phyloP scores from a whole-genome alignment of 2,113 vertebrate species.

The Amblyornis subalaris region DNA sequence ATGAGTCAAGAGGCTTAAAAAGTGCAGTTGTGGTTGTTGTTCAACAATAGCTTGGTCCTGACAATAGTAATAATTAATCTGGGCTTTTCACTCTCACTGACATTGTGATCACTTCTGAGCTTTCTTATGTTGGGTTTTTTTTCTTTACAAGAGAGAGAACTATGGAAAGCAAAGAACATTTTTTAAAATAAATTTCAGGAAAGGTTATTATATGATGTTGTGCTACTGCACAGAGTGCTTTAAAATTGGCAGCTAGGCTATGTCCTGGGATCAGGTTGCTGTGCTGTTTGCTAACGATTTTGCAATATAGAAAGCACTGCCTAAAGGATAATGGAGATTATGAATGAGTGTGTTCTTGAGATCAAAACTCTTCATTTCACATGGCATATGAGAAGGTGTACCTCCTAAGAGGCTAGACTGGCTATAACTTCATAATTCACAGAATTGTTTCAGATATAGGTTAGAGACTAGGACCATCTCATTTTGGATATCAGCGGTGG shows the following conservation, averaged over 20 bases:
- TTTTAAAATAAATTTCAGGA: slow-evolving; percentile 19
- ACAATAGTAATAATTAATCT: slow-evolving; percentile 14
- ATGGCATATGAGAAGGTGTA: not conserved
- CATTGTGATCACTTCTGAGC: not conserved
- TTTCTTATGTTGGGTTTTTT: not conserved
- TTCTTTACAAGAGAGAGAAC: not conserved
- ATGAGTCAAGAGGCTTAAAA: slow-evolving; percentile 11
- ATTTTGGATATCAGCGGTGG: not conserved
- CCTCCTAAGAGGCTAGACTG: not conserved
- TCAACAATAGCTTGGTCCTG: not conserved
- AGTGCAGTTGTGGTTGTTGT: not conserved
- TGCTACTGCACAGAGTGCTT: not conserved
- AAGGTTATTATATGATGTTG: not conserved
- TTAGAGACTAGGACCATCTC: not conserved
- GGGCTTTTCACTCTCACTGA: not conserved
- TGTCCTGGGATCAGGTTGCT: not conserved
- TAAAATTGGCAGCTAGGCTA: not conserved
- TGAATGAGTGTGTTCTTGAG: not conserved
- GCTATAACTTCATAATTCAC: not conserved
- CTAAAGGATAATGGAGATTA: slow-evolving; percentile 21
- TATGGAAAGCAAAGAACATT: not conserved
- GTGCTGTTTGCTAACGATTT: slow-evolving; percentile 2
- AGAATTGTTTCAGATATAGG: not conserved
- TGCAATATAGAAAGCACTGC: not conserved
- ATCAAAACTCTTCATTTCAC: not conserved